A percentile compares a stretch with the other conserved stretches of the same genome.
phyloP scores from a whole-genome alignment of 2,888 invertebrate genomes.

The Cepaea hortensis region DNA sequence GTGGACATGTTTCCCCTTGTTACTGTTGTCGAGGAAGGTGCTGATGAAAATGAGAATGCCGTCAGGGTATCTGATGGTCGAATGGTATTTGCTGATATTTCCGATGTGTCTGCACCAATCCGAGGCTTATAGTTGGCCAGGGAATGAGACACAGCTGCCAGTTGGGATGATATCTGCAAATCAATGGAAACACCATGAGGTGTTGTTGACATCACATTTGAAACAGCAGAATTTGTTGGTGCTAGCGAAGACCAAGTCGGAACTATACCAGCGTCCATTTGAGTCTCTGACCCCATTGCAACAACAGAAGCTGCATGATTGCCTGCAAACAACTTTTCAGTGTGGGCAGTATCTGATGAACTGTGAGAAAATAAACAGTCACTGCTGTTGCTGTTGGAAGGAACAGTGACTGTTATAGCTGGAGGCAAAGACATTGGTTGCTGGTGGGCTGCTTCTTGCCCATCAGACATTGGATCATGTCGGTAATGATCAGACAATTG shows the following conservation, averaged over 20 bases:
- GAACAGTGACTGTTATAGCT: neutral
- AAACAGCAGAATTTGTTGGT: neutral
- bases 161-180: slow-evolving; percentile 41
- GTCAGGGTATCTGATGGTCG: slow-evolving; percentile 35
- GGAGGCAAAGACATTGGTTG: neutral
- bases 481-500: neutral
- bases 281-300: slow-evolving; percentile 55
- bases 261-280: slow-evolving; percentile 38
- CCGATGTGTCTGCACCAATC: slow-evolving; percentile 38
- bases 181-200: slow-evolving; percentile 5
- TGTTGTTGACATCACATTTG: neutral
- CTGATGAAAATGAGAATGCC: slow-evolving; percentile 27
- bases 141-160: slow-evolving; percentile 42
- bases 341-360: neutral
- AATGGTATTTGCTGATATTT: neutral
- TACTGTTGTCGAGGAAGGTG: slow-evolving; percentile 8
- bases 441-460: neutral
- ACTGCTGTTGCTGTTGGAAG: neutral
- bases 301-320: slow-evolving; percentile 50
- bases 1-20: neutral
- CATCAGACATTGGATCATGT: neutral
- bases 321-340: slow-evolving; percentile 38
- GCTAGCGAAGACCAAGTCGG: neutral
- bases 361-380: neutral
- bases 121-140: slow-evolving; percentile 50